Evolutionary conservation across 1,140 invertebrate genomes (phyloP).

Genomic region (Rhopalosiphum maidis): DNA sequence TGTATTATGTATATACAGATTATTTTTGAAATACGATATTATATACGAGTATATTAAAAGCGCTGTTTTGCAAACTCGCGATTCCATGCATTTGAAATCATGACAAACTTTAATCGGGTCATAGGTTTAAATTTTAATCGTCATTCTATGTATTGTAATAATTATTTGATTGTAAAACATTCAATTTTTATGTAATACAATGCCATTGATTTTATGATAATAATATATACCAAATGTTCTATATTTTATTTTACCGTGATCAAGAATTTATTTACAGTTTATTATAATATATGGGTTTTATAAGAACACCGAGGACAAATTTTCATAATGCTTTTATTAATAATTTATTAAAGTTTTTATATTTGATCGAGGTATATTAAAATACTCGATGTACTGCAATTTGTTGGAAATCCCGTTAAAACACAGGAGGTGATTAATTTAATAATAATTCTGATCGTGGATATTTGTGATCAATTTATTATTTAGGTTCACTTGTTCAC

Average conservation of each 20-base stretch:
- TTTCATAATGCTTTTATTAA: not conserved
- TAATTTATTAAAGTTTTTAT: not conserved
- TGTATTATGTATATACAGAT: too few species aligned
- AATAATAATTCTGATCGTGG: not conserved
- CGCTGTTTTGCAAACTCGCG: too few species aligned
- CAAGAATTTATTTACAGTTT: not conserved
- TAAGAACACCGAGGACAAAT: not conserved
- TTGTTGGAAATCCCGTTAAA: not conserved
- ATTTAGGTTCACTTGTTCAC: not conserved
- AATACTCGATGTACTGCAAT: not conserved
- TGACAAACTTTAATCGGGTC: not conserved
- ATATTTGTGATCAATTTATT: not conserved
- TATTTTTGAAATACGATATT: too few species aligned
- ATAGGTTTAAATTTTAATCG: not conserved
- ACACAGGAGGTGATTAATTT: not conserved
- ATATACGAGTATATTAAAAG: too few species aligned
- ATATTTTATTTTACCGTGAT: not conserved
- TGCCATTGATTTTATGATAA: not conserved
- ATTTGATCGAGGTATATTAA: not conserved
- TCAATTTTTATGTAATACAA: not conserved
- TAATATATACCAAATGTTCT: not conserved
- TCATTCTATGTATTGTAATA: too few species aligned
- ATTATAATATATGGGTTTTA: not conserved
- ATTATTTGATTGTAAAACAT: not conserved
- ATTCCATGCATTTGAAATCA: not conserved